Conservation (phyloP, 2,888 invertebrate genomes). For the Sipunculus nudus region DNA sequence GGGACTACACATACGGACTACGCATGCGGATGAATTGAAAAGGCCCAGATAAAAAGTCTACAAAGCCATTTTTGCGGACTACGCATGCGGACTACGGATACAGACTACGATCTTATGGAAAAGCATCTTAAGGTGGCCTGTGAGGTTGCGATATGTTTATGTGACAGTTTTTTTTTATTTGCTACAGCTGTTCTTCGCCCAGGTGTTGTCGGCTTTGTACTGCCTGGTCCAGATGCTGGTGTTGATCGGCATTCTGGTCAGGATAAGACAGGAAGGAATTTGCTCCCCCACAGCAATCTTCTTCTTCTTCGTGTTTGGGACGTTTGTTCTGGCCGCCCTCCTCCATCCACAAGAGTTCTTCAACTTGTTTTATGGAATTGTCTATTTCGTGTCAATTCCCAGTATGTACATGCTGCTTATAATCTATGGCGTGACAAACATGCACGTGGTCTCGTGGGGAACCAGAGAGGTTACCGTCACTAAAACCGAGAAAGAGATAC, state of each 20-base stretch:
- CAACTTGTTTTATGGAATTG: slow-evolving; percentile 48
- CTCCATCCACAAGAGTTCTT: slow-evolving; percentile 61
- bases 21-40: too few species aligned
- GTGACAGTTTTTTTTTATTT: too few species aligned
- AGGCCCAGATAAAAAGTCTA: too few species aligned
- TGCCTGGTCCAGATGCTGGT: slow-evolving; percentile 62
- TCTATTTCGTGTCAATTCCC: slow-evolving; percentile 63
- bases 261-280: slow-evolving; percentile 47
- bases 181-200: too few species aligned
- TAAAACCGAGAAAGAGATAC: too few species aligned
- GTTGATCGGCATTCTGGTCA: slow-evolving; percentile 82
- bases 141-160: too few species aligned
- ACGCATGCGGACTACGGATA: too few species aligned
- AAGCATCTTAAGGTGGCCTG: too few species aligned
- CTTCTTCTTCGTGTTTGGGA: slow-evolving; percentile 46
- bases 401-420: slow-evolving; percentile 61
- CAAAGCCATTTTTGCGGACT: too few species aligned
- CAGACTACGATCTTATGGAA: too few species aligned
- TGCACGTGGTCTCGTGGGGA: slow-evolving; percentile 63
- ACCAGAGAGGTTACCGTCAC: slow-evolving; percentile 59
- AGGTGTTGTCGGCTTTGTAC: too few species aligned
- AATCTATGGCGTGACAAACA: slow-evolving; percentile 60
- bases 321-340: slow-evolving; percentile 51
- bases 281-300: slow-evolving; percentile 60
- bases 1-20: too few species aligned